Evolutionary conservation across 2,888 invertebrate genomes (phyloP).

Genomic region (Ectemnius cavifrons): DNA sequence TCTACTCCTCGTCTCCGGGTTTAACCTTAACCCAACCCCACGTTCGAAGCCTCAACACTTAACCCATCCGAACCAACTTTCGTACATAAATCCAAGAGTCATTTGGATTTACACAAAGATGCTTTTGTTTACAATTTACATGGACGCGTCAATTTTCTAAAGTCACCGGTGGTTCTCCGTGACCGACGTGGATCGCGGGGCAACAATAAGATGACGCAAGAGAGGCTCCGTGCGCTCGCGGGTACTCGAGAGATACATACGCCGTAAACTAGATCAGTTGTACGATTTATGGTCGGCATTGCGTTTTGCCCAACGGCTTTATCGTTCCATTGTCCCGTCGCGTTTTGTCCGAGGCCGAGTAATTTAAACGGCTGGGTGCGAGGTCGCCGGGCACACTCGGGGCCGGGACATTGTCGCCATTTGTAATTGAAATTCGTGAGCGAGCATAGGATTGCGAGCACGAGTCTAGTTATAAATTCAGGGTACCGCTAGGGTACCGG

Average conservation of each 20-base stretch:
- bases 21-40: too few relatives aligned
- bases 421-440: conserved; percentile 44
- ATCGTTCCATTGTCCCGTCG: conserved; percentile 65
- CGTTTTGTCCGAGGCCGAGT: conserved; percentile 48
- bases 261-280: conserved; percentile 64
- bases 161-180: background rate
- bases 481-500: conserved; percentile 3
- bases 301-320: conserved; percentile 60
- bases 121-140: too few relatives aligned
- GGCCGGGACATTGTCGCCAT: conserved; percentile 34
- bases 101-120: too few relatives aligned
- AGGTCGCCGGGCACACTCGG: conserved; percentile 36
- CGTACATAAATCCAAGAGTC: too few relatives aligned
- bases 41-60: too few relatives aligned
- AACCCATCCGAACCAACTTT: too few relatives aligned
- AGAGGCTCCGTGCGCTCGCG: conserved; percentile 4
- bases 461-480: conserved; percentile 3
- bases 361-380: conserved; percentile 49
- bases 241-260: conserved; percentile 38
- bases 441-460: conserved; percentile 21
- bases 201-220: conserved; percentile 57
- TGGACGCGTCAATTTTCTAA: conserved; percentile 26
- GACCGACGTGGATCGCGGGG: conserved; percentile 52
- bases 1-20: too few relatives aligned
- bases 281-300: conserved; percentile 57